Evolutionary conservation across 1,140 invertebrate genomes (phyloP), one percentile per base, ranked within the genome.

Genomic region (Musca vetustissima): DNA sequence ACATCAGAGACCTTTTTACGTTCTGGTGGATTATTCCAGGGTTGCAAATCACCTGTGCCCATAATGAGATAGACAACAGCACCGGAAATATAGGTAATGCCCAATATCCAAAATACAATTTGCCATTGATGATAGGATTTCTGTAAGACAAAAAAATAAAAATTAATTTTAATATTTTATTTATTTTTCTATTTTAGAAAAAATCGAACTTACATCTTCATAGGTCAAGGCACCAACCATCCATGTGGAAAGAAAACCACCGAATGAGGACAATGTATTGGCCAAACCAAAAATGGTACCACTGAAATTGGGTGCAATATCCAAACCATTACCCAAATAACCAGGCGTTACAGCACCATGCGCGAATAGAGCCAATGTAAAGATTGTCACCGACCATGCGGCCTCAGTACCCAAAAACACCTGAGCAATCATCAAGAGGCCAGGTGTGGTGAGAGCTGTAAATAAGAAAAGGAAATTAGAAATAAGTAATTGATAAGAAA

Each of bases 201-300:
- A n/a, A n/a, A n/a, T n/a, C n/a, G n/a, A n/a, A 83, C 86, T 88
- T 79, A 90, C 89, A 73, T 93, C 87, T 7, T 91, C 79, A 32
- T 90, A 87, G 1, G 94, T 96, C 14, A 97, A 84, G 24, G 87
- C 84, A 21, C 93, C 93, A n/a, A 95, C 93, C 84, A 96, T 90
- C 74, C 87, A 88, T 0, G 93, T 91, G 36, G 93, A 95, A 0
- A 96, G 75, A 79, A 91, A 96, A 21, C 95, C 95, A 19, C 94
- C 93, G 53, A 95, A 84, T 0, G 94, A 96, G 1, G 93, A 95
- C 64, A 96, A 80, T 0, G 93, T 96, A 77, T 97, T 97, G 7
- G 93, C 92, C 77, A 97, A 87, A 11, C 94, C 95, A 83, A 96
- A 96, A 67, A 97, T 91, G 1, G 92, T 94, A 66, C 94, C 94